A percentile compares a stretch with the other conserved stretches of the same genome.
phyloP scores from a whole-genome alignment of 2,113 vertebrate genomes.

The Salvelinus fontinalis region DNA sequence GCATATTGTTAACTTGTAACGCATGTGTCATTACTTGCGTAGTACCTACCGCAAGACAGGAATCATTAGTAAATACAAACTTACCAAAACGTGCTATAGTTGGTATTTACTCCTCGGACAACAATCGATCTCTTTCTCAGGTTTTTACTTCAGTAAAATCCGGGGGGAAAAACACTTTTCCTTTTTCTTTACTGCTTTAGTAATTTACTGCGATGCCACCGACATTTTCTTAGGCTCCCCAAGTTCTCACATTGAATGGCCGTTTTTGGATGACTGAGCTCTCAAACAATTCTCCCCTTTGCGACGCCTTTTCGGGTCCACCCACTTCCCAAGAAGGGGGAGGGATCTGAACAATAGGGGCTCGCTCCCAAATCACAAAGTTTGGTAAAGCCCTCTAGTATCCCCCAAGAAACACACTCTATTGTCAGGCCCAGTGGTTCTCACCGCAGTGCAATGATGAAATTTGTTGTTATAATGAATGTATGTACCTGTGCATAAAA shows the following conservation, averaged over 20 bases:
- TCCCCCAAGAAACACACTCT: constrained; percentile 21
- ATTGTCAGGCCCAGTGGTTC: constrained; percentile 5
- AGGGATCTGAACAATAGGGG: constrained; percentile 78
- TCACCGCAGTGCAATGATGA: constrained; percentile 2
- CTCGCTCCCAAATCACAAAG: constrained; percentile 64
- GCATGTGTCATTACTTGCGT: constrained; percentile 10
- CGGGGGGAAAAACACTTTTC: constrained; percentile 22
- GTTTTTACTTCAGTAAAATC: constrained; percentile 45
- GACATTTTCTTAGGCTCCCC: constrained; percentile 81
- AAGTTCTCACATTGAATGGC: constrained; percentile 87
- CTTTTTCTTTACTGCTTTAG: constrained; percentile 59
- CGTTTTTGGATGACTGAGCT: constrained; percentile 98
- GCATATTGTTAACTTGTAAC: constrained; percentile 12
- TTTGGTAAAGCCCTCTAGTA: constrained; percentile 41
- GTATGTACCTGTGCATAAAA: background rate
- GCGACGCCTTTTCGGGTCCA: constrained; percentile 85
- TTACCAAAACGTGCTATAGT: constrained; percentile 61
- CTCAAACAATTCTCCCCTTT: constrained; percentile 93
- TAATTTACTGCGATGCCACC: constrained; percentile 79
- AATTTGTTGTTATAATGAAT: background rate
- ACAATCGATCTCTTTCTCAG: constrained; percentile 27
- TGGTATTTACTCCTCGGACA: constrained; percentile 49
- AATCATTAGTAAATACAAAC: constrained; percentile 49
- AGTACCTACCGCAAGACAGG: constrained; percentile 32
- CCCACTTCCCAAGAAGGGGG: constrained; percentile 82